Base-by-base conservation (phyloP, 2,888 invertebrate species). In the Trichopria drosophilae region DNA sequence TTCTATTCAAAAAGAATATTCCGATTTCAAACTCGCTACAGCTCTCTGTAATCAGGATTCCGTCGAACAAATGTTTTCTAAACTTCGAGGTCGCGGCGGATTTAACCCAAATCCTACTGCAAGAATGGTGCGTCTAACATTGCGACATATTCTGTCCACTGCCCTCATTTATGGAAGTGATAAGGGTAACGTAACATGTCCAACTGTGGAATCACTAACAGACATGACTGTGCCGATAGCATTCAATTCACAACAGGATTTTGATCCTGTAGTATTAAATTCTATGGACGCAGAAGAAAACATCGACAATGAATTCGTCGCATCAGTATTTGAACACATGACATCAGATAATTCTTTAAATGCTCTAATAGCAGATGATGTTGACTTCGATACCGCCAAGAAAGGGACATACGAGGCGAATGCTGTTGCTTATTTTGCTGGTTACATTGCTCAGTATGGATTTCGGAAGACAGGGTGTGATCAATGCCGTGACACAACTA, bases 21-120 rank as follows among this genome's bases (percentile, higher is more conserved):
- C 36, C n/a, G 12, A 13, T 16, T 58, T 60, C 18, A 43, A 49
- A 23, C 35, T 58, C 3, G 48, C 50, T 20, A 43, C 47, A 6
- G 48, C 42, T 4, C 36, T 58, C 10, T 40, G 28, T 4, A 59
- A 57, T 24, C 59, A 59, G 23, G 51, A 57, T 46, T 57, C 53
- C 1, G 51, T 55, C 0, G 56, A 60, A 43, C 58, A 59, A 28
- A 26, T 55, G 4, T 59, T 58, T 29, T 55, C 58, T 7, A 51
- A 50, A 44, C 28, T 61, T 9, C 41, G 58, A 31, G 51, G 53
- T 42, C 53, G 59, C 1, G 59, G 51, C 26, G 60, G 57, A 18
- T 51, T 55, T 10, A 55, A 59, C 45, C 23, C 46, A 6, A 61
- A 57, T 47, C 58, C 58, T 5, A 57, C 58, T 0, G 51, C 55